Evolutionary conservation across 2,888 invertebrate genomes (phyloP).

Genomic region (Nebria brevicollis): DNA sequence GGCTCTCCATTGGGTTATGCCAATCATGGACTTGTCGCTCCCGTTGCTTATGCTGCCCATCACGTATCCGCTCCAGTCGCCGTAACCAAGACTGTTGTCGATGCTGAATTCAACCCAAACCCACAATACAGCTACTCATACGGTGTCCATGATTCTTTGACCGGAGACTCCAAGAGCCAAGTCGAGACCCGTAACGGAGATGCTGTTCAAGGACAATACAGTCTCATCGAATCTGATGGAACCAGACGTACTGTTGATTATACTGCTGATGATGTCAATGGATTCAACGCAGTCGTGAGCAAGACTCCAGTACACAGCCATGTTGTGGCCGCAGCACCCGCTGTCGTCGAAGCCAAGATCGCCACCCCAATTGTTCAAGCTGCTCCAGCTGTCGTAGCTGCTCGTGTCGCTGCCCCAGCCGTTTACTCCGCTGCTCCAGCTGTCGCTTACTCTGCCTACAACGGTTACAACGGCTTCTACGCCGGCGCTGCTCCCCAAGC

Average conservation of each 20-base stretch:
- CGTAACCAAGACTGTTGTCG: conserved; percentile 48
- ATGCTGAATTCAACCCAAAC: conserved; percentile 53
- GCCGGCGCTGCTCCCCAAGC: conserved; percentile 45
- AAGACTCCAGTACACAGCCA: conserved; percentile 62
- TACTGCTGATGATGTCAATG: conserved; percentile 66
- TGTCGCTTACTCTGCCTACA: conserved; percentile 50
- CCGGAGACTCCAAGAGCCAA: conserved; percentile 69
- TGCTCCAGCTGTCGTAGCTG: conserved; percentile 51
- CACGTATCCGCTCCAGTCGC: conserved; percentile 49
- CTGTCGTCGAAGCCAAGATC: conserved; percentile 50
- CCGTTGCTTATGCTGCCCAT: conserved; percentile 56
- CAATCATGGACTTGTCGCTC: conserved; percentile 52
- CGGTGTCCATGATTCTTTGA: conserved; percentile 68
- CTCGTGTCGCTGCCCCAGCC: conserved; percentile 59
- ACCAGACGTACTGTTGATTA: conserved; percentile 73
- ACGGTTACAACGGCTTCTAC: conserved; percentile 2
- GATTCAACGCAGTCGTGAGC: conserved; percentile 69
- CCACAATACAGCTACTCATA: conserved; percentile 70
- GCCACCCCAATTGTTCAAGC: conserved; percentile 53
- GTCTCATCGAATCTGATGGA: conserved; percentile 70
- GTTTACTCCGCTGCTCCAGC: conserved; percentile 60
- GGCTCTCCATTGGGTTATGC: conserved; percentile 49
- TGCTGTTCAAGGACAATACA: conserved; percentile 70
- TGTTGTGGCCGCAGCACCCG: conserved; percentile 47
- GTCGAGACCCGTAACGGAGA: conserved; percentile 73